A percentile compares a stretch with the other conserved stretches of the same genome.
Conservation (phyloP, 2,113 vertebrate species). For the Ursus arctos region DNA sequence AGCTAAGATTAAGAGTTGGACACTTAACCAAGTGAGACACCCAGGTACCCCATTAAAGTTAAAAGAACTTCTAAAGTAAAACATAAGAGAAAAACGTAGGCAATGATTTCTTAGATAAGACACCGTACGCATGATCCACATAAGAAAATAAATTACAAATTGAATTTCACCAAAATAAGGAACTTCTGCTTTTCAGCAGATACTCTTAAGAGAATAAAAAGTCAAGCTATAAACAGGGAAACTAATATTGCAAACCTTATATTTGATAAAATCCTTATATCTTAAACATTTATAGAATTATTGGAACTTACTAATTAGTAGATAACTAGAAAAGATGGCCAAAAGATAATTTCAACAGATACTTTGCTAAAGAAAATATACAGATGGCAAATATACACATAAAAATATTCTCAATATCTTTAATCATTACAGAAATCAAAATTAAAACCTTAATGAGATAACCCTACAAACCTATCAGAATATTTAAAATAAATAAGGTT, state of each 20-base stretch:
- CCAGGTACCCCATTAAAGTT: neutral
- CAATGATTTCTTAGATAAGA: neutral
- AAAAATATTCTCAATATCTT: neutral
- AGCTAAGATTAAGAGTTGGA: neutral
- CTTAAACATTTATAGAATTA: neutral
- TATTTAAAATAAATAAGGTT: neutral
- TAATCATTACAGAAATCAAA: neutral
- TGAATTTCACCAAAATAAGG: neutral
- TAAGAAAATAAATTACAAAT: neutral
- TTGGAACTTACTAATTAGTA: neutral
- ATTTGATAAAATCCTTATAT: neutral
- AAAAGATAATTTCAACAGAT: neutral
- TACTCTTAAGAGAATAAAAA: neutral
- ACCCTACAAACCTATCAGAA: neutral
- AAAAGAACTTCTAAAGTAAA: neutral
- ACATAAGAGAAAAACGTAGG: neutral
- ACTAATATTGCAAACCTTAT: neutral
- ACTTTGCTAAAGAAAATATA: neutral
- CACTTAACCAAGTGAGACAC: neutral
- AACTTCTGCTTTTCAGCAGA: neutral
- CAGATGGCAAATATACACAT: neutral
- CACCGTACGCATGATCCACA: neutral
- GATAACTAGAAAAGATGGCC: neutral
- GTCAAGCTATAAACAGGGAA: neutral
- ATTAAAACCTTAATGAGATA: neutral